Evolutionary conservation across 2,797 vertebrate genomes (phyloP).

Genomic region (Anisognathus igniventris): DNA sequence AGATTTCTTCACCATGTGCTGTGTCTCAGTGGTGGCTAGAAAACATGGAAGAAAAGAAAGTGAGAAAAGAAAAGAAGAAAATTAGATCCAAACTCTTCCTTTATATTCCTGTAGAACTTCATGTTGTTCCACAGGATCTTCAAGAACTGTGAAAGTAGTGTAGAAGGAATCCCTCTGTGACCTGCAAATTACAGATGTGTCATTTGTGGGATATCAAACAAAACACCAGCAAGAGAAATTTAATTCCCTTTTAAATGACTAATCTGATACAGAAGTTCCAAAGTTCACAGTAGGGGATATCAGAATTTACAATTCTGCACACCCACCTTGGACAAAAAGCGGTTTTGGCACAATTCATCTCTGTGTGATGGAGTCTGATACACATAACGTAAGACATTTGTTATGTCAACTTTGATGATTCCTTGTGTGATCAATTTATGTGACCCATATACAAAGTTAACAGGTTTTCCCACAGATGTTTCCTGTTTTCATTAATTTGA

Average conservation of each 20-base stretch:
- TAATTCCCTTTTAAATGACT: background rate
- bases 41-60: background rate
- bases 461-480: background rate
- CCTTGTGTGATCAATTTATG: background rate
- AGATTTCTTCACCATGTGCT: background rate
- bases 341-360: background rate
- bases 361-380: background rate
- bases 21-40: background rate
- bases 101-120: background rate
- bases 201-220: background rate
- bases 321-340: background rate
- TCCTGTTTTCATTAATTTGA: background rate
- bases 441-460: background rate
- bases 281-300: background rate
- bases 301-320: background rate
- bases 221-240: background rate
- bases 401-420: background rate
- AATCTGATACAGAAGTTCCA: background rate
- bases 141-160: background rate
- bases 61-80: background rate
- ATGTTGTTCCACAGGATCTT: background rate
- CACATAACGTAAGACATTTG: background rate
- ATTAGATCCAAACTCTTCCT: background rate
- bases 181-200: background rate
- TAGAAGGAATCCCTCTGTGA: background rate